Percentiles rank a stretch among this genome's conserved stretches.
Conservation (phyloP, 2,113 vertebrate species). For the Murina feae region DNA sequence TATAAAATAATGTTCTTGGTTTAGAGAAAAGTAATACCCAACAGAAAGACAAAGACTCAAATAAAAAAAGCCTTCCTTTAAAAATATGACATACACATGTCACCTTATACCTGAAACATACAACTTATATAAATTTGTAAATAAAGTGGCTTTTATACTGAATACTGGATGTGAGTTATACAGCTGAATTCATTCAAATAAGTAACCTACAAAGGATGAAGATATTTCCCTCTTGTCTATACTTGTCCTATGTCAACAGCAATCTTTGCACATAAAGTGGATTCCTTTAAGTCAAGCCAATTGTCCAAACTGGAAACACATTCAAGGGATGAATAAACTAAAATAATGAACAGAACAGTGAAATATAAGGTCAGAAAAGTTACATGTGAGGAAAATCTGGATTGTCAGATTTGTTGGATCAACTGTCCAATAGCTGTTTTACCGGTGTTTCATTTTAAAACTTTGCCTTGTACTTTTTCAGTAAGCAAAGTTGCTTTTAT, state of each 20-base stretch:
- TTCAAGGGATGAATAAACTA: not conserved
- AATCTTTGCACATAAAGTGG: not conserved
- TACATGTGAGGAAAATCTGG: not conserved
- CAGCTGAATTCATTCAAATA: constrained; percentile 6
- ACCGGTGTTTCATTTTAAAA: not conserved
- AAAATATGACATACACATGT: not conserved
- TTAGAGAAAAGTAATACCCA: constrained; percentile 40
- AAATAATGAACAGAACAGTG: not conserved
- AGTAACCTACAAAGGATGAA: not conserved
- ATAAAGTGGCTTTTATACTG: constrained; percentile 6
- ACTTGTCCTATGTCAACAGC: not conserved
- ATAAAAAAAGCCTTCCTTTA: not conserved
- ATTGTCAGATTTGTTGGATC: not conserved
- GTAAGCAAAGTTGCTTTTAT: not conserved
- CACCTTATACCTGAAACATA: not conserved
- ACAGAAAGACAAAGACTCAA: not conserved
- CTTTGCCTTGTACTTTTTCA: constrained; percentile 21
- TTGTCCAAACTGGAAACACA: constrained; percentile 19
- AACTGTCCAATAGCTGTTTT: not conserved
- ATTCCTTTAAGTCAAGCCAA: not conserved
- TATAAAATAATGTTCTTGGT: constrained; percentile 28
- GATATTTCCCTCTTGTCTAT: not conserved
- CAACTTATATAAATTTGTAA: constrained; percentile 8
- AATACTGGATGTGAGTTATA: not conserved
- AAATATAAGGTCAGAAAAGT: not conserved